Base-by-base conservation (phyloP, 2,797 vertebrate species). In the Chiroxiphia lanceolata region DNA sequence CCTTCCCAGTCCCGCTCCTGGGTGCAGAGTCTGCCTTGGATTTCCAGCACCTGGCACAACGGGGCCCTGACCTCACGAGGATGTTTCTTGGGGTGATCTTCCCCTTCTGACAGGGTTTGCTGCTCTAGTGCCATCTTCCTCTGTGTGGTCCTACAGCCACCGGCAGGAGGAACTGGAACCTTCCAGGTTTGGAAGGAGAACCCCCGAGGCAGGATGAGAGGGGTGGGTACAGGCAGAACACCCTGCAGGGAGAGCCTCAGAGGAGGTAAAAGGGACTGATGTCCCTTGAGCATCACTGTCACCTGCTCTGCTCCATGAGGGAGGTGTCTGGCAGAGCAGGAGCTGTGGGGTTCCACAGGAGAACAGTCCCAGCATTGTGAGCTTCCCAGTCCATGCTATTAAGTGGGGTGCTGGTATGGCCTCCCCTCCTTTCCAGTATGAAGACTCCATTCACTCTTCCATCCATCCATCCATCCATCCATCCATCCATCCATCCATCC, bases 331-430 rank as follows among this genome's bases (percentile, higher is more conserved):
- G 48, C 42, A 29, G 70, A 47, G 63, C 2, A 1, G 57, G 78
- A 74, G 45, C 48, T 34, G 48, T 2, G 47, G 11, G 31, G 9
- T 8, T 40, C 51, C 42, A 15, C 0, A 8, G 50, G 26, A 64
- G 33, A 77, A 36, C 22, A 0, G 17, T 26, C 51, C n/a, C 59
- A 36, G 3, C 16, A 15, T 6, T 3, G 1, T 12, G 47, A 72
- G 13, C 21, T 51, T 67, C 21, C 54, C 56, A 20, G n/a, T 6
- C 34, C 17, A 0, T 17, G 36, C 21, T 34, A 6, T 5, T 7
- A 13, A 48, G 13, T 0, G 8, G 12, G 12, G 10, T 1, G 5
- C 27, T 78, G 20, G 25, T 22, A 13, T 0, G 0, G 13, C 31
- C 18, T 54, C 13, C 8, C 15, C 15, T 63, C 21, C 27, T 27